Conservation (phyloP, 1,140 invertebrate species). For the Eufriesea mexicana region DNA sequence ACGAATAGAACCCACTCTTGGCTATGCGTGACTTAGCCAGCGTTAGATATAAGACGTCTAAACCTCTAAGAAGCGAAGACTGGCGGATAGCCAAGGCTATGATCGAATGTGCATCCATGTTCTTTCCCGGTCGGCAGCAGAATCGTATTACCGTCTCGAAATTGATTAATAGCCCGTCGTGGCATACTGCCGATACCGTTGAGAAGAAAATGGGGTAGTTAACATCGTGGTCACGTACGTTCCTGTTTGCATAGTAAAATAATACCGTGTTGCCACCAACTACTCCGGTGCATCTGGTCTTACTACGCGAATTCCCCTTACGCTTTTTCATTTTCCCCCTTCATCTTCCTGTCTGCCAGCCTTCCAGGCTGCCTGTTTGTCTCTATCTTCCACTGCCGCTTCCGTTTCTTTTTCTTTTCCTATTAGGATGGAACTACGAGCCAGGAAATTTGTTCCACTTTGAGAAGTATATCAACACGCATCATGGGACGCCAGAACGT, state of each 20-base stretch:
- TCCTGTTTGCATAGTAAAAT: conserved; percentile 45
- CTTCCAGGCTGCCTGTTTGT: neutral
- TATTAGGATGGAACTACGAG: neutral
- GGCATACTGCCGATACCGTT: conserved; percentile 13
- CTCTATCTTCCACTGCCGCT: neutral
- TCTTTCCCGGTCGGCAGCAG: conserved; percentile 6
- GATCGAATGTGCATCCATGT: conserved; percentile 31
- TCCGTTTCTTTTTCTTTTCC: neutral
- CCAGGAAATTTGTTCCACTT: neutral
- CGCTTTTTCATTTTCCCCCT: conserved; percentile 31
- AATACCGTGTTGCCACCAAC: conserved; percentile 13
- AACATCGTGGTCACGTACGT: conserved; percentile 46
- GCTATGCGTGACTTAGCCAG: too few relatives aligned
- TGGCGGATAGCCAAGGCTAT: conserved; percentile 22
- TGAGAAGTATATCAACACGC: neutral
- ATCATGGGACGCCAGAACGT: neutral
- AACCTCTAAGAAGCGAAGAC: conserved; percentile 22
- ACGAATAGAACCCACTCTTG: too few relatives aligned
- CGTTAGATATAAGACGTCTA: neutral
- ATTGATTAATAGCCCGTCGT: conserved; percentile 44
- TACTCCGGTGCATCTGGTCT: neutral
- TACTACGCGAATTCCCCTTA: conserved; percentile 4
- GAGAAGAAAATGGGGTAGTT: conserved; percentile 41
- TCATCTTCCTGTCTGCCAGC: neutral
- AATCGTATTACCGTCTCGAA: conserved; percentile 45